Evolutionary conservation across 2,888 invertebrate species (phyloP), one percentile per base, ranked within the genome.

Genomic region (Oasisia sp.): DNA sequence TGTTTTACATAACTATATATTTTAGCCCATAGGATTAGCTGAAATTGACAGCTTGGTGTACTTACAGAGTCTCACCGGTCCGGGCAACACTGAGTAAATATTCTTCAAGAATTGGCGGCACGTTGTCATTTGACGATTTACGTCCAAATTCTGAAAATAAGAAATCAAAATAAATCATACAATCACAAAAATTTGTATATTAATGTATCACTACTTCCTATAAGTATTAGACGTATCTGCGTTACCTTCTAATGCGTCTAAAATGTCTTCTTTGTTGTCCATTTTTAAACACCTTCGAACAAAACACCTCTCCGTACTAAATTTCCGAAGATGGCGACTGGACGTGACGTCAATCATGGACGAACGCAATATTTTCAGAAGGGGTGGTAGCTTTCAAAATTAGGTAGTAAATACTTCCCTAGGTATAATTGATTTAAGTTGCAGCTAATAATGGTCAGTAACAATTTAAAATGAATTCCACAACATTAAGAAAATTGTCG

Each of bases 1-100:
- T 38, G 38, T 38, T 38, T 38, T 12, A 50, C 9, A 50, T 11
- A 50, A 9, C 2, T 11, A 50, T 50, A 12, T 9, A 11, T 50
- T 50, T 9, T 9, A 0, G 50, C 50, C 14, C 50, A 50, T 50
- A 50, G 9, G 50, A 50, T 14, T 50, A 1, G 14, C 14, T 50
- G 50, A 50, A 0, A 50, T 50, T 5, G 9, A 12, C 9, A 91
- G 27, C 32, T 56, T n/a, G 5, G n/a, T 90, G 32, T 89, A 93
- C 93, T 91, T 92, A 94, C 94, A 92, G 50, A 8, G 93, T 94
- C 32, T 92, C 92, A 32, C 94, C 94, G 32, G 93, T 93, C 58
- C 90, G 90, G 45, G 94, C 93, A 45, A 94, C 92, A 90, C 90
- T 89, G 38, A 91, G 58, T 14, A 94, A 90, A 92, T 94, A 94